These are phyloP conservation scores for Microplitis deprimator DNA, from an alignment of 2,888 invertebrate genomes.

Conservation along the genomic window DNA sequence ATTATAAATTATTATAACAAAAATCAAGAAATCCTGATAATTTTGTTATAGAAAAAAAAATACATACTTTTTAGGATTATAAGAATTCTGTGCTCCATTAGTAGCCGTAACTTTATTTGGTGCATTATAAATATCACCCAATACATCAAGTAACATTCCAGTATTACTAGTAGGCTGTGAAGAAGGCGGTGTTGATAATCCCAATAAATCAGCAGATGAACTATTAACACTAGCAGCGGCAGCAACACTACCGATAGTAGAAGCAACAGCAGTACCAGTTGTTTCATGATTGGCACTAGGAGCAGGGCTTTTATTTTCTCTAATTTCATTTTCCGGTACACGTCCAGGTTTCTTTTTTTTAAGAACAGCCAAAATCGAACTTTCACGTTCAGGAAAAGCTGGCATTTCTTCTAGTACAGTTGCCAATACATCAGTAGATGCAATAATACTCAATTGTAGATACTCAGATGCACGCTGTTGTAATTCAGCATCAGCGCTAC, in stretches of 20 bases:
- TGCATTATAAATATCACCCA: constrained; percentile 88
- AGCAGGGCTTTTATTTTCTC: constrained; percentile 86
- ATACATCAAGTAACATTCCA: constrained; percentile 89
- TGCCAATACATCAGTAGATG: constrained; percentile 96
- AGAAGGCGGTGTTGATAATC: constrained; percentile 90
- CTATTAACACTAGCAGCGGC: constrained; percentile 71
- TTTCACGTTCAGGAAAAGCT: constrained; percentile 98
- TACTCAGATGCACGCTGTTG: constrained; percentile 99
- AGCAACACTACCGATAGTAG: constrained; percentile 62
- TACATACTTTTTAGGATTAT: constrained; percentile 88
- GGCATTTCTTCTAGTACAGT: constrained; percentile 99
- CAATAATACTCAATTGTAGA: constrained; percentile 94
- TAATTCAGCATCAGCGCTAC: constrained; percentile 97
- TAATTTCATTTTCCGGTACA: constrained; percentile 89
- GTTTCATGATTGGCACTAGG: constrained; percentile 73
- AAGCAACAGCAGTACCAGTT: constrained; percentile 62
- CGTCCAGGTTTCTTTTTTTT: constrained; percentile 98
- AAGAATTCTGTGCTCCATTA: constrained; percentile 78
- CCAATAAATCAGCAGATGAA: constrained; percentile 86
- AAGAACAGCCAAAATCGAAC: constrained; percentile 95
- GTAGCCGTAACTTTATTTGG: constrained; percentile 76
- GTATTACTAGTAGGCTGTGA: constrained; percentile 80
- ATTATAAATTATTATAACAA: constrained; percentile 12
- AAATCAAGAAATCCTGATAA: background rate
- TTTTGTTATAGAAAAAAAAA: background rate